A percentile compares a stretch with the other conserved stretches of the same genome.
Evolutionary conservation across 2,888 invertebrate species (phyloP).

Genomic region (Hololepta plana): DNA sequence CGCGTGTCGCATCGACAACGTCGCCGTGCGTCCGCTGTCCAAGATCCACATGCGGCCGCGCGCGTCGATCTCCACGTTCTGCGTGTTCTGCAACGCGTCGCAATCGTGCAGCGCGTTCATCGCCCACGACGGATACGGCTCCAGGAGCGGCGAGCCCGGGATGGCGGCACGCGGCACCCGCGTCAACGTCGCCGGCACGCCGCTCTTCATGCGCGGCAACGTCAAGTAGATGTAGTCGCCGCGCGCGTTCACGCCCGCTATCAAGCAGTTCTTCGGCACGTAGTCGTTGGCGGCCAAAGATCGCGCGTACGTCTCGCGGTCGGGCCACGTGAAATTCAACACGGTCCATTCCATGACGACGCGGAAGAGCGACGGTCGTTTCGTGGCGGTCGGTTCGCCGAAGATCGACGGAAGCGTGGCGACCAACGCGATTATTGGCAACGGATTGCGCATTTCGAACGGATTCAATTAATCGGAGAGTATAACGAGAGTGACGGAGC

Average conservation of each 20-base stretch:
- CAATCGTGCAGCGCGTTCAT: conserved; percentile 50
- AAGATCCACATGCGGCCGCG: conserved; percentile 50
- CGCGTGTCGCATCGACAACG: conserved; percentile 32
- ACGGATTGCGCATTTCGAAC: too few species aligned
- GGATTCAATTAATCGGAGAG: too few species aligned
- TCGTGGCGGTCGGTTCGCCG: conserved; percentile 7
- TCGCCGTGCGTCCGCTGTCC: conserved; percentile 47
- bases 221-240: conserved; percentile 48
- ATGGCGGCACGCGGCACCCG: conserved; percentile 32
- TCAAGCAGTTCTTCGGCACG: conserved; percentile 46
- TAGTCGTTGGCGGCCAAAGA: conserved; percentile 39
- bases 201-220: conserved; percentile 48
- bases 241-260: conserved; percentile 50
- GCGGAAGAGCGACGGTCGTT: conserved; percentile 43
- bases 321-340: conserved; percentile 50
- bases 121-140: conserved; percentile 54
- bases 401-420: not conserved
- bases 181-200: conserved; percentile 52
- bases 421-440: too few species aligned
- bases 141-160: conserved; percentile 36
- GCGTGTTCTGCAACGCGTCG: conserved; percentile 51
- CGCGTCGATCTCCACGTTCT: conserved; percentile 54
- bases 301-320: conserved; percentile 32
- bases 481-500: too few species aligned
- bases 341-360: conserved; percentile 58